Conservation (phyloP, 1,140 invertebrate genomes). For the Microplitis mediator region DNA sequence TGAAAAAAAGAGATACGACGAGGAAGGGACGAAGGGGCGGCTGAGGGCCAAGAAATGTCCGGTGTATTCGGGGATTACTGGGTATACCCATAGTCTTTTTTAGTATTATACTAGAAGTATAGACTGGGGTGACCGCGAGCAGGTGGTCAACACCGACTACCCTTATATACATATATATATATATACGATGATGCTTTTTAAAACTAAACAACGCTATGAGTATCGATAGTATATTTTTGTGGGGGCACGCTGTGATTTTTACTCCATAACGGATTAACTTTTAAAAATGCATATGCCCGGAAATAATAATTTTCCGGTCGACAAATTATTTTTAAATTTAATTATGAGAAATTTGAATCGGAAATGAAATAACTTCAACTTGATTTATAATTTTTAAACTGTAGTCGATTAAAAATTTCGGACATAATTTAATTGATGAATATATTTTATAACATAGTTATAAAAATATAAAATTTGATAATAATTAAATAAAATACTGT, state of each 20-base stretch:
- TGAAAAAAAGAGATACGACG: too few species aligned
- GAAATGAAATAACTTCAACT: too few species aligned
- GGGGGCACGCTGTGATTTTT: conserved; percentile 19
- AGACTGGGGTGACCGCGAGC: conserved; percentile 16
- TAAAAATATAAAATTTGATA: not conserved
- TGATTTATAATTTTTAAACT: too few species aligned
- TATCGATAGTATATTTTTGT: not conserved
- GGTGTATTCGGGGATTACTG: conserved; percentile 14
- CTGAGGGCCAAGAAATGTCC: conserved; percentile 26
- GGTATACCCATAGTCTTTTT: not conserved
- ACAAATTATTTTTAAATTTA: not conserved
- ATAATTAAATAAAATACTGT: not conserved
- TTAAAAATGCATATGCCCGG: conserved; percentile 15
- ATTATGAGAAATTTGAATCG: not conserved
- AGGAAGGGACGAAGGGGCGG: not conserved
- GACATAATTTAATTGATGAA: too few species aligned
- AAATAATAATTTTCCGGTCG: conserved; percentile 6
- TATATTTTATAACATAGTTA: not conserved
- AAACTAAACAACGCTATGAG: not conserved
- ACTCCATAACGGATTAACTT: not conserved
- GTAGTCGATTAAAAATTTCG: too few species aligned
- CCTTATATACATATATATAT: not conserved
- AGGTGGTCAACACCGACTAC: conserved; percentile 29
- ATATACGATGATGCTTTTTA: not conserved
- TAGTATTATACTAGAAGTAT: conserved; percentile 1